Base-by-base conservation (phyloP, 2,113 vertebrate genomes). In the Hydrolagus affinis region DNA sequence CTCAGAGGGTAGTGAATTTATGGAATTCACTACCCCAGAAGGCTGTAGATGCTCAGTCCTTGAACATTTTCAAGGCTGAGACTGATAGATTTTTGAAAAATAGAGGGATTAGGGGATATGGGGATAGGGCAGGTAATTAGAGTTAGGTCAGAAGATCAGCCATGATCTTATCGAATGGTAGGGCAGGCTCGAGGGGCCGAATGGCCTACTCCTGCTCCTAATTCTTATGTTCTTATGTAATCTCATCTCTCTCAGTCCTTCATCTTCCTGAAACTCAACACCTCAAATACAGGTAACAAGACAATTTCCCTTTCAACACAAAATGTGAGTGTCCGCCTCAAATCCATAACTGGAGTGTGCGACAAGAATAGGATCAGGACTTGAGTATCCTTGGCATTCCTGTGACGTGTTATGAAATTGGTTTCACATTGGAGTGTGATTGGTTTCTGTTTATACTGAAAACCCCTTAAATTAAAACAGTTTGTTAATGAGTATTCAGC, bases 401-500 rank as follows among this genome's bases (percentile, higher is more conserved):
- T 83, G 28, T 66, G 60, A 14, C 25, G 17, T 83, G 25, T 66
- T 83, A 66, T 28, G 11, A 66, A 30, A 11, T 83, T 64, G 59
- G 12, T 64, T 83, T 80, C 17, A 83, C 60, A 30, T 66, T 64
- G 44, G 44, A 44, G 44, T 44, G 23, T 19, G 64, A 66, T 30
- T 0, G 14, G 62, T 66, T 83, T 83, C 14, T 66, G 30, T 83
- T 66, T 23, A 83, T 66, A 15, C 11, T 83, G 25, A 66, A 83
- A 83, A 83, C 7, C 8, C 30, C 74, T 76, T 76, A 57, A 75
- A 75, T 75, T 44, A 75, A 76, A 62, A 32, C 32, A 78, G 59
- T 62, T 59, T 62, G n/a, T 62, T 28, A 97, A 98, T 97, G 95
- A 98, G 96, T 94, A 95, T 93, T 94, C 88, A 90, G 91, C 93